phyloP scores from a whole-genome alignment of 2,113 vertebrate genomes.

The Prunella fulvescens region DNA sequence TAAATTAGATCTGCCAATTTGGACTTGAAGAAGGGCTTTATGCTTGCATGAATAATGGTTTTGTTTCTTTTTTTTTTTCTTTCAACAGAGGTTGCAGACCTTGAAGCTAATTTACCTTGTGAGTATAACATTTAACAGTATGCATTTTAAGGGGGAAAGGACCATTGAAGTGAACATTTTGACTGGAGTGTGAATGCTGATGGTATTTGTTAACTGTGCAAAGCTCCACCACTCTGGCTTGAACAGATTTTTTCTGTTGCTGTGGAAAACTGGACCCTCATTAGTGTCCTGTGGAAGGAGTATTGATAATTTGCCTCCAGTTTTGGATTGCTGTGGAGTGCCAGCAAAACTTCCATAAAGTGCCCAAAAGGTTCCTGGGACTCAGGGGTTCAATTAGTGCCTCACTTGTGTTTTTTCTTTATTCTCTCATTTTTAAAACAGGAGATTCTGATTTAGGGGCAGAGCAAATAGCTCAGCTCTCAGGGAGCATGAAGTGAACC shows the following conservation, averaged over 20 bases:
- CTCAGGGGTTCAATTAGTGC: background rate
- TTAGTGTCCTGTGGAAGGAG: background rate
- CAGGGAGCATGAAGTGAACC: background rate
- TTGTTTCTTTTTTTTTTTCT: background rate
- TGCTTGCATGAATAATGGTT: slow-evolving; percentile 32
- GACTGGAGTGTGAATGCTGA: background rate
- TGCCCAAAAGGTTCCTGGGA: background rate
- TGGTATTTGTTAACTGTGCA: background rate
- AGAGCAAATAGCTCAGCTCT: background rate
- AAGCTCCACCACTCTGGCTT: background rate
- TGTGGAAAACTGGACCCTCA: background rate
- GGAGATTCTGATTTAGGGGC: background rate
- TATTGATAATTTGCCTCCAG: background rate
- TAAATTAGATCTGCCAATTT: background rate
- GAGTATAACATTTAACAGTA: slow-evolving; percentile 72
- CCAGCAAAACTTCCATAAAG: background rate
- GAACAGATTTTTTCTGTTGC: background rate
- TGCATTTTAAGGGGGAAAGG: background rate
- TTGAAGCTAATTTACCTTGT: slow-evolving; percentile 97
- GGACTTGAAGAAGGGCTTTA: background rate
- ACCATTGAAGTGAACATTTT: background rate
- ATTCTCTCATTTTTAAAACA: background rate
- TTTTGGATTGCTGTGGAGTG: background rate
- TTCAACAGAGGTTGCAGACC: slow-evolving; percentile 94
- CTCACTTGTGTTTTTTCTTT: background rate